Conservation (phyloP, 2,797 vertebrate species). For the Meda fulgida region DNA sequence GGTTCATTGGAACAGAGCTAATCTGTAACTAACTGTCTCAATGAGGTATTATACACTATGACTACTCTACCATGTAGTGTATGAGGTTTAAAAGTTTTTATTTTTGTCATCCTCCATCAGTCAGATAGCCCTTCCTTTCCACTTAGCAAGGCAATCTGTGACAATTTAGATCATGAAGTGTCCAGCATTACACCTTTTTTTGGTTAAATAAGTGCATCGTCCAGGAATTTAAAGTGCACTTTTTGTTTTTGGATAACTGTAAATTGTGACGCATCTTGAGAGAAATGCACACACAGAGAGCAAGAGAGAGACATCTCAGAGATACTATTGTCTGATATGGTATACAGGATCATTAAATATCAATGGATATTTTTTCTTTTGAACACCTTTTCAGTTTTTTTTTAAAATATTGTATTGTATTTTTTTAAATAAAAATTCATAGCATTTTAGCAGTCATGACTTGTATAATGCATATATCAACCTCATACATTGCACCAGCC, state of each 20-base stretch:
- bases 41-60: not conserved
- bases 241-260: not conserved
- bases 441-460: no score
- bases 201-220: not conserved
- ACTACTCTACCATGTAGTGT: not conserved
- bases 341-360: no score
- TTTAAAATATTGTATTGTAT: no score
- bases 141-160: not conserved
- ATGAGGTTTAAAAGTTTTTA: not conserved
- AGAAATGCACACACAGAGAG: not conserved
- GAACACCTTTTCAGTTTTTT: no score
- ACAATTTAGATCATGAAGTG: not conserved
- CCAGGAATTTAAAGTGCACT: not conserved
- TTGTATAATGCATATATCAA: no score
- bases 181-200: not conserved
- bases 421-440: no score
- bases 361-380: no score
- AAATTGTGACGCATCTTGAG: not conserved
- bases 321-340: no score
- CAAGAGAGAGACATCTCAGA: not conserved
- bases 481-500: not conserved
- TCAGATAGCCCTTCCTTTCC: not conserved
- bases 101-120: not conserved
- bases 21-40: not conserved
- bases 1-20: not conserved